Base-by-base conservation (phyloP, 2,888 invertebrate species). In the Julus scanicus region DNA sequence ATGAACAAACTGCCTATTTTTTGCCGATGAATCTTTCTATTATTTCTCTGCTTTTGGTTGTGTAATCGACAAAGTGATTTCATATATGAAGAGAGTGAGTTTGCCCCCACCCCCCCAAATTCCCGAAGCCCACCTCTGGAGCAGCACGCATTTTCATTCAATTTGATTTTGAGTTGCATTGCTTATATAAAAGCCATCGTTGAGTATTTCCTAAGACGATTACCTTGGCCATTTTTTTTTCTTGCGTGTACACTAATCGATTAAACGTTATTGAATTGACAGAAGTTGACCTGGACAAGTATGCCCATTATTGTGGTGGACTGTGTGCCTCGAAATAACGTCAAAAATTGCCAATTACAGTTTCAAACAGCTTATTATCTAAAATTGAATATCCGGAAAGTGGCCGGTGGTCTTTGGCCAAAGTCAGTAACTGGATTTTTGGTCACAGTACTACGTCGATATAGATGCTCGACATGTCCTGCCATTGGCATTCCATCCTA, bases 1-100 rank as follows among this genome's bases (percentile, higher is more conserved):
- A 80, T 80, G 80, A 37, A 39, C 80, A 80, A 80, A 80, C 80
- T 37, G 80, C 37, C 71, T 20, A 6, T 71, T 71, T 71, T 71
- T 71, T 71, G 71, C 71, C 71, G 71, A 39, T 80, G 80, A 80
- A 80, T 80, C 29, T 80, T 37, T 80, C 80, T 29, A 37, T 80
- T 80, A 80, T 29, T 37, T 39, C 37, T 80, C 37, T 13, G 80
- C 80, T 80, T 80, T 80, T 29, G 80, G 29, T 71, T 80, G 80
- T 80, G 80, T 80, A 80, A 80, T 80, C 80, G 80, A 80, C 80
- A 80, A 80, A 80, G 80, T 80, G 80, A 80, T 80, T 80, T 80
- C 80, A 80, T 80, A 80, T 80, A 80, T 80, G 15, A 29, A 80
- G 80, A 13, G 13, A 29, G 37, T 11, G 80, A n/a, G 20, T 63